A percentile compares a stretch with the other conserved stretches of the same genome.
phyloP scores from a whole-genome alignment of 1,140 invertebrate species.

The Cephus cinctus region DNA sequence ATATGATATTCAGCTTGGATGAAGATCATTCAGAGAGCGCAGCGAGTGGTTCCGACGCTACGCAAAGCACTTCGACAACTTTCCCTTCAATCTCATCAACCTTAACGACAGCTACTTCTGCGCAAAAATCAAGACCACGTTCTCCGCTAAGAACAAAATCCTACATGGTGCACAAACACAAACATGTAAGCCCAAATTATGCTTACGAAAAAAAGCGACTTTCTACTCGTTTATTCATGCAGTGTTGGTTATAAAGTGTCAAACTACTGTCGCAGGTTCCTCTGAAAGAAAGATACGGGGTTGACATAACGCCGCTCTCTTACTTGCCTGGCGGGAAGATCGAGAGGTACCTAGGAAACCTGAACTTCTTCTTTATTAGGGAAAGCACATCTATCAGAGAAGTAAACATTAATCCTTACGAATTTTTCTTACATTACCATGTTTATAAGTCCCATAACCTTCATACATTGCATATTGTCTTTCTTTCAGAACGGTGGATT shows the following conservation, averaged over 20 bases:
- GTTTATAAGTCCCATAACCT: not conserved
- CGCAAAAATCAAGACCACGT: slow-evolving; percentile 37
- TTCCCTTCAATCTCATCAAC: slow-evolving; percentile 13
- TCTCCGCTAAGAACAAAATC: slow-evolving; percentile 42
- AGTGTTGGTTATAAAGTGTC: not conserved
- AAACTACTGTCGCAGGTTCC: slow-evolving; percentile 53
- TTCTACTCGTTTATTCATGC: slow-evolving; percentile 3
- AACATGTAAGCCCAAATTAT: slow-evolving; percentile 38
- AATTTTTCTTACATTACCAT: slow-evolving; percentile 9
- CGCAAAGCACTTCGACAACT: not conserved
- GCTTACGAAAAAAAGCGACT: slow-evolving; percentile 7
- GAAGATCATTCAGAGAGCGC: slow-evolving; percentile 58
- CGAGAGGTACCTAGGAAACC: slow-evolving; percentile 85
- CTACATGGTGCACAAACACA: slow-evolving; percentile 35
- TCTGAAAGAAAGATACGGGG: slow-evolving; percentile 68
- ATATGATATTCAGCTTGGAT: slow-evolving; percentile 73
- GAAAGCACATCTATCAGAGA: slow-evolving; percentile 91
- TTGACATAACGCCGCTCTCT: slow-evolving; percentile 83
- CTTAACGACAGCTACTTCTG: slow-evolving; percentile 9
- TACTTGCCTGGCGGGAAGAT: slow-evolving; percentile 79
- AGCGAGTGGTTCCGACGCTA: slow-evolving; percentile 7
- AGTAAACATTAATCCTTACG: slow-evolving; percentile 51
- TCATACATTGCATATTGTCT: slow-evolving; percentile 5
- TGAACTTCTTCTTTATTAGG: slow-evolving; percentile 94
- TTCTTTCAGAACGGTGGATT: slow-evolving; percentile 73